Conservation (phyloP, 2,797 vertebrate species). For the Sebastes flavidus region DNA sequence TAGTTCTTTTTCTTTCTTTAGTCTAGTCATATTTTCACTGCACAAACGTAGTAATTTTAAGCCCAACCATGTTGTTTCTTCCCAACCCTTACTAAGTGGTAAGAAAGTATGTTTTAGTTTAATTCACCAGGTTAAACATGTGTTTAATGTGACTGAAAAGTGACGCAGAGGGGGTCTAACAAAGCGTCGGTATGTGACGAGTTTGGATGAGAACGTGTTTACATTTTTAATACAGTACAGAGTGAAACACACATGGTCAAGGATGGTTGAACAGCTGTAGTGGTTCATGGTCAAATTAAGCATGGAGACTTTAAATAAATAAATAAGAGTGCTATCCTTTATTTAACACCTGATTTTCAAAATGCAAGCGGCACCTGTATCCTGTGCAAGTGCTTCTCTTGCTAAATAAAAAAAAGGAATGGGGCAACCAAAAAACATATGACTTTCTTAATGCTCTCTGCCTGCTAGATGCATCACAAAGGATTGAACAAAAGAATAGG, state of each 20-base stretch:
- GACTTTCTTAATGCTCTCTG: background rate
- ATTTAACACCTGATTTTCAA: background rate
- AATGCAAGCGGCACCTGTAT: background rate
- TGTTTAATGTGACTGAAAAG: no score
- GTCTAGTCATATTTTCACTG: no score
- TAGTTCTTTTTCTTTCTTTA: no score
- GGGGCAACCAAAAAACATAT: background rate
- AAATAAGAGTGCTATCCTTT: background rate
- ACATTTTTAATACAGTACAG: background rate
- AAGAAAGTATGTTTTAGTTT: no score
- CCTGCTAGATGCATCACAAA: conserved; percentile 7
- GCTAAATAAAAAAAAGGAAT: background rate
- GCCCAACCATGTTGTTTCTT: no score
- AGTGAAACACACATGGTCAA: background rate
- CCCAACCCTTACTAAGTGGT: no score
- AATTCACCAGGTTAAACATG: no score
- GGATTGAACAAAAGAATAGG: background rate
- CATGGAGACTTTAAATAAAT: background rate
- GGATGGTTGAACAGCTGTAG: background rate
- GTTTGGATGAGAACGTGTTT: no score
- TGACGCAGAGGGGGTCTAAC: no score
- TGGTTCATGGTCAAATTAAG: no score
- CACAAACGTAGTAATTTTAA: no score
- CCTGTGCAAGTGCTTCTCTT: background rate
- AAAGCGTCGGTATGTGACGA: no score